Evolutionary conservation across 2,113 vertebrate species (phyloP).

Genomic region (Danionella cerebrum): DNA sequence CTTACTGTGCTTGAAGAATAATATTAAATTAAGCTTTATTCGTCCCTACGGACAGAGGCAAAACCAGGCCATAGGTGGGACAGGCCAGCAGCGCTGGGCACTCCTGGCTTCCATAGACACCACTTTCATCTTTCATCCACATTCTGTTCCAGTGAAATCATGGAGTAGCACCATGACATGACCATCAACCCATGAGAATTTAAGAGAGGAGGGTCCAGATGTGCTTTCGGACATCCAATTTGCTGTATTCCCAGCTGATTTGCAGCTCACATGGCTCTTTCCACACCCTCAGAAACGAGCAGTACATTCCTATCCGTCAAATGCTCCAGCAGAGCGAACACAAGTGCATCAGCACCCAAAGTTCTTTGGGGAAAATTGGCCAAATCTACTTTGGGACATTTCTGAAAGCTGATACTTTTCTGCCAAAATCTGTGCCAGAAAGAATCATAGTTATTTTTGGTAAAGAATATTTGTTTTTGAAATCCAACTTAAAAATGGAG

Average conservation of each 20-base stretch:
- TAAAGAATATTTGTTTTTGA: no score
- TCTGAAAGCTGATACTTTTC: neutral
- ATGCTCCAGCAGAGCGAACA: constrained; percentile 5
- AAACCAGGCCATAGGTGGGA: neutral
- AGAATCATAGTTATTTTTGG: neutral
- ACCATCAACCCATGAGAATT: constrained; percentile 9
- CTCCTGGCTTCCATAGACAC: neutral
- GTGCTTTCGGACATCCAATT: constrained; percentile 1
- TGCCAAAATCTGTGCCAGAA: neutral
- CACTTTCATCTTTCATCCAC: neutral
- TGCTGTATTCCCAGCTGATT: constrained; percentile 5
- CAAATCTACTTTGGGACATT: neutral
- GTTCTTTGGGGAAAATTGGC: constrained; percentile 7
- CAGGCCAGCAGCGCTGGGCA: neutral
- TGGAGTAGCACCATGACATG: neutral
- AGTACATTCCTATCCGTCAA: constrained; percentile 12
- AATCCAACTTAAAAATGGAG: no score
- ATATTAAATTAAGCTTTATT: neutral
- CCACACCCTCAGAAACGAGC: neutral
- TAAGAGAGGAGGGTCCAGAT: constrained; percentile 2
- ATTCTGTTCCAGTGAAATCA: constrained; percentile 1
- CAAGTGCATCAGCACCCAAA: neutral
- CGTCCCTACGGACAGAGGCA: neutral
- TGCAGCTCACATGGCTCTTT: constrained; percentile 5
- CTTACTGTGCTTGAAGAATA: neutral